Percentiles rank a stretch among this genome's conserved stretches.
Conservation (phyloP, 2,113 vertebrate genomes). For the Amazona vittata region DNA sequence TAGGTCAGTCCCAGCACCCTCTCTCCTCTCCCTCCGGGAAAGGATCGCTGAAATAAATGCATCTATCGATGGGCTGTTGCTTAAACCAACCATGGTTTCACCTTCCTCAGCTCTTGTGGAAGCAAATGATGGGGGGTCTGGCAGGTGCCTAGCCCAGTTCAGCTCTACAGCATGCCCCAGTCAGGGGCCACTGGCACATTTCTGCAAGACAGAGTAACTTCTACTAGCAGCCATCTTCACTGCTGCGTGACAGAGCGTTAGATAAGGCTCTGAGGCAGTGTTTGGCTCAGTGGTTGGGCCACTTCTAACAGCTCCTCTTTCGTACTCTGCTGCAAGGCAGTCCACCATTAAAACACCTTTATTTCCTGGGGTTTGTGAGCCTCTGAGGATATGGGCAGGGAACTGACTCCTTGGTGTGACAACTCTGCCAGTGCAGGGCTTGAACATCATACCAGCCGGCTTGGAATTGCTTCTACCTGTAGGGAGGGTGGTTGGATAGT, state of each 20-base stretch:
- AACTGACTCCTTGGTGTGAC: not conserved
- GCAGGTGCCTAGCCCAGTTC: not conserved
- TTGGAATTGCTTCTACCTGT: not conserved
- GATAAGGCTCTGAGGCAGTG: not conserved
- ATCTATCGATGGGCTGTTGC: not conserved
- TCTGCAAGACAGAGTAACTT: not conserved
- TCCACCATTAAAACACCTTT: not conserved
- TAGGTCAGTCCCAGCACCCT: slow-evolving; percentile 79
- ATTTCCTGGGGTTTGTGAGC: not conserved
- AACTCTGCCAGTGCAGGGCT: not conserved
- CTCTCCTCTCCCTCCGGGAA: not conserved
- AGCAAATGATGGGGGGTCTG: not conserved
- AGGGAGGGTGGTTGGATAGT: not conserved
- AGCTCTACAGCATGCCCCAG: not conserved
- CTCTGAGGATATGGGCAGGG: not conserved
- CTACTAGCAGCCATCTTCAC: not conserved
- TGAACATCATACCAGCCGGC: not conserved
- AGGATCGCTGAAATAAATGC: rapidly evolving
- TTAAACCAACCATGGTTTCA: not conserved
- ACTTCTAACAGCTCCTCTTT: not conserved
- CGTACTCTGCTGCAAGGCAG: not conserved
- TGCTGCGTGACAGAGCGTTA: not conserved
- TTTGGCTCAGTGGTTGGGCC: not conserved
- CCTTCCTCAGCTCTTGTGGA: not conserved
- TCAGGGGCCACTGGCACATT: not conserved